phyloP scores from a whole-genome alignment of 2,797 vertebrate species.

The Bryconaethiops microstoma region DNA sequence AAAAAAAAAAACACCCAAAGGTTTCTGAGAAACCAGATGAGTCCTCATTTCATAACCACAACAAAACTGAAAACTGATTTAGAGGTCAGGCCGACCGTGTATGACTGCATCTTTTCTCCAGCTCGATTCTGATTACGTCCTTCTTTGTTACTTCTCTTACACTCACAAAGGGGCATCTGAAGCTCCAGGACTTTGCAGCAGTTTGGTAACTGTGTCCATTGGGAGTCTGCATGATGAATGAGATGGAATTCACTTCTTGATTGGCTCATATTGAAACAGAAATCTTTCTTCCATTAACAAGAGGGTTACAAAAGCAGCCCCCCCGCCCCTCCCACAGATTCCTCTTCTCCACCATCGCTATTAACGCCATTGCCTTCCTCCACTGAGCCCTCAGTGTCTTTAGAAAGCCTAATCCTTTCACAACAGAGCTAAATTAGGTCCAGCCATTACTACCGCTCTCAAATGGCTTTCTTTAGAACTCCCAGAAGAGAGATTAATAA shows the following conservation, averaged over 20 bases:
- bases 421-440: slow-evolving; percentile 35
- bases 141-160: slow-evolving; percentile 25
- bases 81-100: neutral
- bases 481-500: slow-evolving; percentile 42
- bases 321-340: neutral
- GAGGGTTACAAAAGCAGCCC: slow-evolving; percentile 16
- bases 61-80: neutral
- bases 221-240: slow-evolving; percentile 50
- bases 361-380: slow-evolving; percentile 39
- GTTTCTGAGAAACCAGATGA: neutral
- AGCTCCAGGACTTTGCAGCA: slow-evolving; percentile 23
- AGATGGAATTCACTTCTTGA: slow-evolving; percentile 35
- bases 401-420: slow-evolving; percentile 48
- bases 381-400: slow-evolving; percentile 29
- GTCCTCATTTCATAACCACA: neutral
- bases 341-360: slow-evolving; percentile 20
- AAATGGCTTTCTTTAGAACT: slow-evolving; percentile 36
- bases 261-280: slow-evolving; percentile 40
- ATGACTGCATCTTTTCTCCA: neutral
- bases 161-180: slow-evolving; percentile 18
- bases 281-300: slow-evolving; percentile 49
- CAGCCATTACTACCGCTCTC: slow-evolving; percentile 29
- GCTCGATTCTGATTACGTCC: slow-evolving; percentile 8
- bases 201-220: slow-evolving; percentile 38
- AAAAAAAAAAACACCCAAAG: neutral